Evolutionary conservation across 2,888 invertebrate genomes (phyloP).

Genomic region (Hemaris fuciformis): DNA sequence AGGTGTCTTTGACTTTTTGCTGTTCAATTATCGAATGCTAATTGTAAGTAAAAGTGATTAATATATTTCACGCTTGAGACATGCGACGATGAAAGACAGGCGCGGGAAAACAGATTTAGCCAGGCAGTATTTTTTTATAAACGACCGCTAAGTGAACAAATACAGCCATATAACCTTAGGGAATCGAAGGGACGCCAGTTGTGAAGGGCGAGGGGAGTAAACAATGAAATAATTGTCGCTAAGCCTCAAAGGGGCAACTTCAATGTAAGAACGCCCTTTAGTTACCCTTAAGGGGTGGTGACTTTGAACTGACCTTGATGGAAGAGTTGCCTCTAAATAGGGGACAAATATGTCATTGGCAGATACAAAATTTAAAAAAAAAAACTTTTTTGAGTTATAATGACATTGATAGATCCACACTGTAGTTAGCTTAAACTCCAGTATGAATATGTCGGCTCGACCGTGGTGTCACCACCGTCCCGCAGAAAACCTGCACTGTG

Average conservation of each 20-base stretch:
- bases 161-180: too few relatives aligned
- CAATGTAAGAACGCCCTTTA: neutral
- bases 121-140: neutral
- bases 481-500: too few relatives aligned
- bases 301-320: neutral
- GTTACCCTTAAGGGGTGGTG: neutral
- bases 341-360: too few relatives aligned
- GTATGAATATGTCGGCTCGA: too few relatives aligned
- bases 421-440: too few relatives aligned
- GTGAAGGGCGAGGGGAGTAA: too few relatives aligned
- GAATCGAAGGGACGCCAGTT: too few relatives aligned
- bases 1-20: neutral
- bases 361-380: too few relatives aligned
- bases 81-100: neutral
- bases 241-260: neutral
- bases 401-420: too few relatives aligned
- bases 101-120: neutral
- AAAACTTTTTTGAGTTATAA: too few relatives aligned
- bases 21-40: neutral
- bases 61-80: neutral
- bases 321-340: neutral
- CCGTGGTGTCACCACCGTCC: too few relatives aligned
- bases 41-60: neutral
- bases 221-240: neutral
- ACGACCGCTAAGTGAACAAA: too few relatives aligned